phyloP scores from a whole-genome alignment of 2,113 vertebrate species.

The Saguinus midas region DNA sequence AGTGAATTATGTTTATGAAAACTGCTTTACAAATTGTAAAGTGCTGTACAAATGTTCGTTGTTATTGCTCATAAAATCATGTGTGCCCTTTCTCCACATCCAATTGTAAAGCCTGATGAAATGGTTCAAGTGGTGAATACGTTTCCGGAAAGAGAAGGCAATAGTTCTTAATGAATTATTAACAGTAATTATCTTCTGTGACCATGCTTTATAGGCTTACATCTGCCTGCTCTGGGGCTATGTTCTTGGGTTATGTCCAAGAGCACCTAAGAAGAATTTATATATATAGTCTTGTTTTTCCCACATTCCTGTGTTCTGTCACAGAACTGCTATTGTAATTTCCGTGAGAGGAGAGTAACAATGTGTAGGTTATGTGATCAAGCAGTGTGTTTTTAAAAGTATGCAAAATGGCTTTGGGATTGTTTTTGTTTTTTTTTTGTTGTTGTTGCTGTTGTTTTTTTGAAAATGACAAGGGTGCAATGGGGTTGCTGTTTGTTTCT shows the following conservation, averaged over 20 bases:
- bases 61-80: constrained; percentile 37
- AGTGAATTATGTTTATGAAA: constrained; percentile 32
- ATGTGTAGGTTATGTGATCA: background rate
- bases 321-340: background rate
- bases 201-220: background rate
- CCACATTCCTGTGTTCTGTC: background rate
- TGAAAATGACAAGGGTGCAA: too few relatives aligned
- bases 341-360: background rate
- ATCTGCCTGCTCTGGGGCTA: background rate
- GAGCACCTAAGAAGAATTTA: background rate
- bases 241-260: background rate
- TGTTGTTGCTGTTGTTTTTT: too few relatives aligned
- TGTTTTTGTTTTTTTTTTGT: background rate
- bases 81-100: background rate
- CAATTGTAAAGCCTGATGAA: constrained; percentile 48
- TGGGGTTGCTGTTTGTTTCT: background rate
- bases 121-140: background rate
- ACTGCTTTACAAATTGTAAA: constrained; percentile 11
- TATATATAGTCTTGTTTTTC: background rate
- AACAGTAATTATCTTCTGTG: background rate
- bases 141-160: background rate
- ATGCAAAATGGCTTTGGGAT: background rate
- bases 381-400: background rate
- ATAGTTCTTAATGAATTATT: constrained; percentile 40
- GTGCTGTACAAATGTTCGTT: background rate